These are phyloP conservation scores for Steromphala cineraria DNA, from an alignment of 2,888 invertebrate genomes.

Conservation along the genomic window DNA sequence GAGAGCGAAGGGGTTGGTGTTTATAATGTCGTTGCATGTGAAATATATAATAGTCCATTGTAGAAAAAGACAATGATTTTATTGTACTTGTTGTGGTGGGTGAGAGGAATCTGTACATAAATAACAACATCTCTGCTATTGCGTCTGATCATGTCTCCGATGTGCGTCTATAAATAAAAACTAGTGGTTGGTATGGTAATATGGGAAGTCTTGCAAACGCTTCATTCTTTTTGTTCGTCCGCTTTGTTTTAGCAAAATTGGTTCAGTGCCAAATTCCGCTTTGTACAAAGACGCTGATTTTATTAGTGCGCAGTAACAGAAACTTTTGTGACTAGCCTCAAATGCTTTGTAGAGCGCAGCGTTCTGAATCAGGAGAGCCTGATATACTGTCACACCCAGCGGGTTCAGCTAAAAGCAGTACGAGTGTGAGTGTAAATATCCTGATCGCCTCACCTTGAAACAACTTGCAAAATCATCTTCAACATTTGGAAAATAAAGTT, in stretches of 20 bases:
- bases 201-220: slow-evolving; percentile 3
- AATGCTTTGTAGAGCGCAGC: neutral
- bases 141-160: slow-evolving; percentile 4
- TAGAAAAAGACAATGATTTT: slow-evolving; percentile 19
- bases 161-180: neutral
- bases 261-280: slow-evolving; percentile 17
- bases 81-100: slow-evolving; percentile 13
- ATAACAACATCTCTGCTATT: neutral
- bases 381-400: too few relatives aligned
- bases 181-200: neutral
- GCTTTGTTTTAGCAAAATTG: slow-evolving; percentile 17
- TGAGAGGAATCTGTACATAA: slow-evolving; percentile 12
- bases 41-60: slow-evolving; percentile 17
- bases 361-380: neutral
- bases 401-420: too few relatives aligned
- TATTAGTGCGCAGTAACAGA: neutral
- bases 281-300: slow-evolving; percentile 7
- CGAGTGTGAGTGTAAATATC: too few relatives aligned
- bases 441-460: too few relatives aligned
- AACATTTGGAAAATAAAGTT: too few relatives aligned
- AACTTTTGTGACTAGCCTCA: neutral
- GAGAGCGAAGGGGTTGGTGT: neutral
- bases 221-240: neutral
- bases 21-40: slow-evolving; percentile 17
- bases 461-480: too few relatives aligned